These are phyloP conservation scores for Druon quercuslanigerum DNA, from an alignment of 1,140 invertebrate genomes.

Conservation along the genomic window DNA sequence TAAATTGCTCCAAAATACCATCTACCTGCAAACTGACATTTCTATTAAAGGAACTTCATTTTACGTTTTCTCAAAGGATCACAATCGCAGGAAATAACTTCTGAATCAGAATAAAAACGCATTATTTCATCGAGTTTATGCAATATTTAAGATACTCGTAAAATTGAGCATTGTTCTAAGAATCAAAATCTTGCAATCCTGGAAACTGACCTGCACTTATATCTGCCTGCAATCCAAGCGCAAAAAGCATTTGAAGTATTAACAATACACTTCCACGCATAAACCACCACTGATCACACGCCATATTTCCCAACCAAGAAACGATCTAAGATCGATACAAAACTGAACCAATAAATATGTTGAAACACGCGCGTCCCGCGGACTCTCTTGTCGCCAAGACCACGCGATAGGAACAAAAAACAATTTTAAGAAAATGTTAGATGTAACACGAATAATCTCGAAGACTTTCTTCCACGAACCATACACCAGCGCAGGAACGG, in stretches of 20 bases:
- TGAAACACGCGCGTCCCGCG: constrained; percentile 11
- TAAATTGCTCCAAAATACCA: not conserved
- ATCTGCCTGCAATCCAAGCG: constrained; percentile 1
- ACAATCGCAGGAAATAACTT: no score
- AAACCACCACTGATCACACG: constrained; percentile 62
- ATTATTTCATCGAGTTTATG: no score
- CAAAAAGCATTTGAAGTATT: constrained; percentile 19
- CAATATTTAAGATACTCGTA: no score
- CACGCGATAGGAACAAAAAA: not conserved
- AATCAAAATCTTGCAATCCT: not conserved
- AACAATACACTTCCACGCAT: constrained; percentile 38
- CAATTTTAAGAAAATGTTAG: not conserved
- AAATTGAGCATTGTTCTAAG: not conserved
- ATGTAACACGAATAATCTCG: not conserved
- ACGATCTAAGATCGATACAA: not conserved
- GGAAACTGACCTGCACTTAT: constrained; percentile 10
- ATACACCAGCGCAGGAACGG: not conserved
- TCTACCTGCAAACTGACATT: not conserved
- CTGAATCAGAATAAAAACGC: no score
- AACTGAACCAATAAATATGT: not conserved
- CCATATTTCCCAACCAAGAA: constrained; percentile 56
- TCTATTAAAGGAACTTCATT: no score
- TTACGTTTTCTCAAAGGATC: no score
- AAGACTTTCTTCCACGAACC: constrained; percentile 7
- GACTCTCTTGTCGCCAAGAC: constrained; percentile 26